Conservation (phyloP, 2,113 vertebrate species). For the Brachirus orientalis region DNA sequence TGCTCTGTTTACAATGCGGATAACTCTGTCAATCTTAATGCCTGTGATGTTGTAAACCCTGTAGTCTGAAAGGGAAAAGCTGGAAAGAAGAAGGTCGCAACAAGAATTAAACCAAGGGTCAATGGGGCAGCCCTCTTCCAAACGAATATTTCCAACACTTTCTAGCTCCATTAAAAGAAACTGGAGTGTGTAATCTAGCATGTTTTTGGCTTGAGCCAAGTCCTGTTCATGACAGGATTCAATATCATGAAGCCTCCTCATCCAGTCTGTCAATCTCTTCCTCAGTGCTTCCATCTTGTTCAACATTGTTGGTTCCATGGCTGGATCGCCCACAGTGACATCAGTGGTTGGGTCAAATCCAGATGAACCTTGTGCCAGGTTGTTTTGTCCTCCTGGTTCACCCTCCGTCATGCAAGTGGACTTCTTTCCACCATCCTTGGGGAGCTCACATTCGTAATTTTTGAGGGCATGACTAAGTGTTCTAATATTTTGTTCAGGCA, state of each 20-base stretch:
- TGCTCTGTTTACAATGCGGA: conserved; percentile 85
- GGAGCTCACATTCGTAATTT: conserved; percentile 80
- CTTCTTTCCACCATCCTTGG: conserved; percentile 55
- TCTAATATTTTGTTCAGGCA: conserved; percentile 84
- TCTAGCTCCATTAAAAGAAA: conserved; percentile 86
- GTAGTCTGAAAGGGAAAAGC: conserved; percentile 84
- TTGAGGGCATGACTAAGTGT: conserved; percentile 81
- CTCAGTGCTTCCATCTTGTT: conserved; percentile 80
- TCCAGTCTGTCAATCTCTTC: conserved; percentile 80
- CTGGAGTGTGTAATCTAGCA: conserved; percentile 72
- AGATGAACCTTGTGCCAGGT: conserved; percentile 47
- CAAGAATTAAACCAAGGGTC: conserved; percentile 87
- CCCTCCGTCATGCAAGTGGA: conserved; percentile 24
- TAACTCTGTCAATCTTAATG: conserved; percentile 82
- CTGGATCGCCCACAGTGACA: conserved; percentile 38
- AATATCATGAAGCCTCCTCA: conserved; percentile 79
- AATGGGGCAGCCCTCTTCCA: conserved; percentile 84
- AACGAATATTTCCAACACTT: conserved; percentile 86
- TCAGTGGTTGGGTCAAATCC: conserved; percentile 38
- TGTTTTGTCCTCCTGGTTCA: neutral
- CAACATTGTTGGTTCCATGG: conserved; percentile 70
- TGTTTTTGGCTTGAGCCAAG: conserved; percentile 73
- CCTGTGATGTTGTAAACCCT: conserved; percentile 74
- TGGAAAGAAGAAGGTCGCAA: conserved; percentile 83
- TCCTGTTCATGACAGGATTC: conserved; percentile 74